Percentiles rank a stretch among this genome's conserved stretches.
These are phyloP conservation scores for Hypanus sabinus DNA, from an alignment of 2,113 vertebrate species.

Conservation along the genomic window DNA sequence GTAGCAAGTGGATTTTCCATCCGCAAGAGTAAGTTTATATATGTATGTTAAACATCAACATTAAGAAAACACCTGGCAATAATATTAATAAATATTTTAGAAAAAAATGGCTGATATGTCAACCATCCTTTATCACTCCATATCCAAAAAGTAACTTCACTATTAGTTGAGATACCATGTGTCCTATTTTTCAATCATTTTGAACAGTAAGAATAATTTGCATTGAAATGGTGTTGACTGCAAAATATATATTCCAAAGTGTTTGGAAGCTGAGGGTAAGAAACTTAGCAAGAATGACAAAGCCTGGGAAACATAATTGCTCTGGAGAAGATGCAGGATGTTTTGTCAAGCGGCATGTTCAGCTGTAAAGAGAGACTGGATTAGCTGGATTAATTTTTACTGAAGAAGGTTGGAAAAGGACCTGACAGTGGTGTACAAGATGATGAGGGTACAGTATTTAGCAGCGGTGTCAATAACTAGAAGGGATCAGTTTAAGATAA, in stretches of 20 bases:
- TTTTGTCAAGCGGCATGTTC: no score
- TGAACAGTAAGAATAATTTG: background rate
- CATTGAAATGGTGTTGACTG: background rate
- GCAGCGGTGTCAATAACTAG: no score
- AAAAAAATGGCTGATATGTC: background rate
- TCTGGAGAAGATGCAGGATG: no score
- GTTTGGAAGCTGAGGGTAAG: background rate
- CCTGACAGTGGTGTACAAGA: background rate
- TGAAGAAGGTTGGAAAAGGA: background rate
- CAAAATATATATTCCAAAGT: background rate
- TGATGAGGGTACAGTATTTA: no score
- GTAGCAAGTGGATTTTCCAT: no score
- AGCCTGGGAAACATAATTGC: no score
- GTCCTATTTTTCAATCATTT: background rate
- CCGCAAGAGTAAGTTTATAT: no score
- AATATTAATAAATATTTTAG: background rate
- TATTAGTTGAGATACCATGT: background rate
- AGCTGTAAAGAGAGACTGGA: no score
- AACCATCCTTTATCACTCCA: background rate
- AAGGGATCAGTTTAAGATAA: no score
- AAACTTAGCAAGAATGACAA: background rate
- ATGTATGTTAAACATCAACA: background rate
- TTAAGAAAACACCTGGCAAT: background rate
- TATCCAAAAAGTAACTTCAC: background rate
- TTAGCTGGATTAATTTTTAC: no score